Conservation (phyloP, 2,113 vertebrate species). For the Eulemur rufifrons region DNA sequence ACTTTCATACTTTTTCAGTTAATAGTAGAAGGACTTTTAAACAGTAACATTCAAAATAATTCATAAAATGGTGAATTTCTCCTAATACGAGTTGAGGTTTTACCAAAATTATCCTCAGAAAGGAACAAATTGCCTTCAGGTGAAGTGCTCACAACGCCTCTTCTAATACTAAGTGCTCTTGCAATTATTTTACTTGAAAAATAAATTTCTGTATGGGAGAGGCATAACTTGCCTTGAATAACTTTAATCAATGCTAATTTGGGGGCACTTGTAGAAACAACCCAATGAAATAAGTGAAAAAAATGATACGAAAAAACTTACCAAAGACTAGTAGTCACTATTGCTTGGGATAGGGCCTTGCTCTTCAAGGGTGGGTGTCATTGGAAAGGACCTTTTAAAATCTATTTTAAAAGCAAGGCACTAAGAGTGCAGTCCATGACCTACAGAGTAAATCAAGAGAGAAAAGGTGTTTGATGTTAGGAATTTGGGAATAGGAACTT, state of each 20-base stretch:
- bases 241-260: background rate
- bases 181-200: constrained; percentile 11
- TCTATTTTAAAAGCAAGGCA: constrained; percentile 13
- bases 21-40: background rate
- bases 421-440: background rate
- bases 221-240: background rate
- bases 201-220: background rate
- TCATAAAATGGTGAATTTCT: background rate
- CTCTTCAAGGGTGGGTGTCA: background rate
- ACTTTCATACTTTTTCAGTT: background rate
- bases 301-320: background rate
- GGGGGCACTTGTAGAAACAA: background rate
- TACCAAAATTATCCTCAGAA: constrained; percentile 4
- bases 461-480: background rate
- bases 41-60: background rate
- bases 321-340: background rate
- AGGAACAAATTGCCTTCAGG: background rate
- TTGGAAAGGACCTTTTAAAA: constrained; percentile 40
- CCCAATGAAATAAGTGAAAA: background rate
- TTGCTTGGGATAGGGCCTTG: background rate
- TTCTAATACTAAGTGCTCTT: background rate
- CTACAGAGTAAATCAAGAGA: background rate
- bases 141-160: background rate
- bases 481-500: constrained; percentile 6
- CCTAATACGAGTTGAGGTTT: constrained; percentile 5